These are phyloP conservation scores for Micrasema longulum DNA, from an alignment of 1,140 invertebrate species.

Conservation along the genomic window DNA sequence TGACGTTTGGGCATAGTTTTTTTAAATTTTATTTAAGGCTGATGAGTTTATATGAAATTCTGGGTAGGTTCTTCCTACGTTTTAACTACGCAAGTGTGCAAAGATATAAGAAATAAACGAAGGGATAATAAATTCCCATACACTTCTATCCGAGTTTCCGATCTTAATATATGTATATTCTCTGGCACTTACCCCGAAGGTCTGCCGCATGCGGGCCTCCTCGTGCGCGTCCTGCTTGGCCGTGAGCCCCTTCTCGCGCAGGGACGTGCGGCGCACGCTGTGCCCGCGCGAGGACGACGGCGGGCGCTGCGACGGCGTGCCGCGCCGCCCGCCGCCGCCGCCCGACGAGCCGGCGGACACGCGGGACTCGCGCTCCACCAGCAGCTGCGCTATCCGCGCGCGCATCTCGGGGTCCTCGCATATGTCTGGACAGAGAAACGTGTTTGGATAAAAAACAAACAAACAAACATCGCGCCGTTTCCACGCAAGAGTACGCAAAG, in stretches of 20 bases:
- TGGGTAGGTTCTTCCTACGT: too few relatives aligned
- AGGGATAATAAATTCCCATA: too few relatives aligned
- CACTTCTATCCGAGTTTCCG: too few relatives aligned
- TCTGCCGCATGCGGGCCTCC: slow-evolving; percentile 81
- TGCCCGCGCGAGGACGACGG: slow-evolving; percentile 72
- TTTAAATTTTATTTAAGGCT: too few relatives aligned
- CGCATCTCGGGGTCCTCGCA: slow-evolving; percentile 95
- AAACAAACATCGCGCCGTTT: slow-evolving; percentile 2
- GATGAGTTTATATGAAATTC: too few relatives aligned
- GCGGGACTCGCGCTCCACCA: slow-evolving; percentile 87
- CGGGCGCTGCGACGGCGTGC: slow-evolving; percentile 33
- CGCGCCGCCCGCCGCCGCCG: slow-evolving; percentile 16
- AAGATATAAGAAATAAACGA: too few relatives aligned
- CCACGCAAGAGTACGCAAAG: too few relatives aligned
- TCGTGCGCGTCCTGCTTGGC: slow-evolving; percentile 96
- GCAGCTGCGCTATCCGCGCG: slow-evolving; percentile 88
- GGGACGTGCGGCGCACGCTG: slow-evolving; percentile 92
- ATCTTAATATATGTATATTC: too few relatives aligned
- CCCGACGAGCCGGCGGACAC: slow-evolving; percentile 73
- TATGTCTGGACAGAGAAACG: too few relatives aligned
- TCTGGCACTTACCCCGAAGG: slow-evolving; percentile 57
- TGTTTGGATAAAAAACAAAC: too few relatives aligned
- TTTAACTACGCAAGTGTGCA: too few relatives aligned
- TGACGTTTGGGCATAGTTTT: too few relatives aligned
- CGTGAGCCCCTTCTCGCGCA: slow-evolving; percentile 92